Conservation (phyloP, 35 echinoderm and acorn worm genomes). For the Ophioderma brevispina region DNA sequence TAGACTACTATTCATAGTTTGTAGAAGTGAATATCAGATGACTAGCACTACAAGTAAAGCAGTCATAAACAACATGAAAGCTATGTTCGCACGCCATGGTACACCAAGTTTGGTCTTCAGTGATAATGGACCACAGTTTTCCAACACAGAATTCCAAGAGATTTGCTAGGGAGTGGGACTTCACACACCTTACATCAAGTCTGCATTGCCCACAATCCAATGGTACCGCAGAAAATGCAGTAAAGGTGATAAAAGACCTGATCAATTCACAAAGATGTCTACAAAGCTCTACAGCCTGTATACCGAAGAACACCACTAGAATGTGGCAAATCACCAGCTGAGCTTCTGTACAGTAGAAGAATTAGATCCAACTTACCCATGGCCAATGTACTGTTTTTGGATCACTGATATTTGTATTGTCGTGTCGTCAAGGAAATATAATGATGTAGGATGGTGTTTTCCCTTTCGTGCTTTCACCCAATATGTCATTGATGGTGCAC, state of each 20-base stretch:
- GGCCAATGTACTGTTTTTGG: neutral
- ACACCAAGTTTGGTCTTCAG: slow-evolving; percentile 19
- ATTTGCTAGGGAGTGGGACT: slow-evolving; percentile 55
- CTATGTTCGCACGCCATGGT: slow-evolving; percentile 48
- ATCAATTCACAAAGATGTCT: slow-evolving; percentile 36
- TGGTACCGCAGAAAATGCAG: slow-evolving; percentile 14
- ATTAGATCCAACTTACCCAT: slow-evolving; percentile 39
- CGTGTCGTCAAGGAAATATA: too few species aligned
- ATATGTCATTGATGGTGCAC: too few species aligned
- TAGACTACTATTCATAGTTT: slow-evolving; percentile 55
- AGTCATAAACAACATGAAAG: slow-evolving; percentile 50
- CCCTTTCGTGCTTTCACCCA: too few species aligned
- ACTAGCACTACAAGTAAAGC: slow-evolving; percentile 21
- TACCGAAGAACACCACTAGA: neutral
- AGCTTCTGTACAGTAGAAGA: slow-evolving; percentile 32
- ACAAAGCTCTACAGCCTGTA: neutral
- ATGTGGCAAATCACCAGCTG: slow-evolving; percentile 38
- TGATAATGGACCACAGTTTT: slow-evolving; percentile 60
- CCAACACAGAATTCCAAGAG: slow-evolving; percentile 35
- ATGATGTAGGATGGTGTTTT: too few species aligned
- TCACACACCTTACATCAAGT: slow-evolving; percentile 39
- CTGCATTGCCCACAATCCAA: slow-evolving; percentile 52
- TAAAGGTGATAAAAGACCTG: slow-evolving; percentile 48
- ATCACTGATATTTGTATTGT: too few species aligned
- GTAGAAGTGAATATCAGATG: slow-evolving; percentile 6